Evolutionary conservation across 2,888 invertebrate genomes (phyloP).

Genomic region (Caenorhabditis sp.): DNA sequence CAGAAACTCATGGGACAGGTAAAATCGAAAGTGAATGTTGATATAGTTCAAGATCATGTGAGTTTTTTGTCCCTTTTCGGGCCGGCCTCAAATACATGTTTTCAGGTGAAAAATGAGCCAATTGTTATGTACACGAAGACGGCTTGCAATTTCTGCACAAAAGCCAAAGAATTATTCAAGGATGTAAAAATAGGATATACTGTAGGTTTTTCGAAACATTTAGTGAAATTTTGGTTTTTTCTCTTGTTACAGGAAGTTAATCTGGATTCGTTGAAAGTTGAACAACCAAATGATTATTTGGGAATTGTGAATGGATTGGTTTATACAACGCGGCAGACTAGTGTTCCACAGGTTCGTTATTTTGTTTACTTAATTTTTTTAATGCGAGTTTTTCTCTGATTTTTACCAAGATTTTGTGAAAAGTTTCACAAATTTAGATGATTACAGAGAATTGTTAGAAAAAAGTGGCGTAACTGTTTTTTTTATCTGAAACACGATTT

Average conservation of each 20-base stretch:
- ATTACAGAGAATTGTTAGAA: too few relatives aligned
- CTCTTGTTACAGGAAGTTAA: constrained; percentile 34
- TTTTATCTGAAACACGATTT: too few relatives aligned
- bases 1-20: constrained; percentile 37
- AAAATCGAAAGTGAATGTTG: constrained; percentile 48
- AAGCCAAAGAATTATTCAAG: constrained; percentile 44
- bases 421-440: too few relatives aligned
- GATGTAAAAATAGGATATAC: constrained; percentile 36
- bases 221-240: not conserved
- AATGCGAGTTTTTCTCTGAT: too few relatives aligned
- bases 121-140: constrained; percentile 51
- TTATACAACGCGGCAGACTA: constrained; percentile 50
- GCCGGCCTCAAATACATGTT: too few relatives aligned
- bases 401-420: too few relatives aligned
- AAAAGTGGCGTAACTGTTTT: too few relatives aligned
- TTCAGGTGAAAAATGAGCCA: constrained; percentile 40
- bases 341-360: constrained; percentile 50
- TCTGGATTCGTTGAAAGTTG: constrained; percentile 41
- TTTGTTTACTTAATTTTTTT: too few relatives aligned
- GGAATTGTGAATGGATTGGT: constrained; percentile 51
- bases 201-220: constrained; percentile 6
- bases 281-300: constrained; percentile 50
- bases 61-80: not conserved
- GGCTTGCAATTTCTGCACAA: constrained; percentile 46
- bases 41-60: constrained; percentile 39